phyloP scores from a whole-genome alignment of 2,797 vertebrate genomes.

The Dendrocincla tyrannina region DNA sequence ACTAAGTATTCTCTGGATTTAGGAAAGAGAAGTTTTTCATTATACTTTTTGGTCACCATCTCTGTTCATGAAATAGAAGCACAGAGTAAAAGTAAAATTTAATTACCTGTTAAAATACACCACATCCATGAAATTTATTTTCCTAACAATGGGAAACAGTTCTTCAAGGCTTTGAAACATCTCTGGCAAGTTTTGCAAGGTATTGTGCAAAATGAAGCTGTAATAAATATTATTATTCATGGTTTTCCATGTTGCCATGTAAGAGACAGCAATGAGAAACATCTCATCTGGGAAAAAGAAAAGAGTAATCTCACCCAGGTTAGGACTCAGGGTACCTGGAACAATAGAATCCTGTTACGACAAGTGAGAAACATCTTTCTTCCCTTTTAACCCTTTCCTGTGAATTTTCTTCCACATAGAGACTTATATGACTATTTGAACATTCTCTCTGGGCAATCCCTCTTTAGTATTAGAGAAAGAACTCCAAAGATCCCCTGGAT shows the following conservation, averaged over 20 bases:
- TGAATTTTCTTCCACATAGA: not conserved
- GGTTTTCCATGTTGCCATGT: not conserved
- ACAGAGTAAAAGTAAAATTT: not conserved
- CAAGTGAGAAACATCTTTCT: not conserved
- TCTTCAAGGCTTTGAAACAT: not conserved
- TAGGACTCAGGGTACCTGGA: not conserved
- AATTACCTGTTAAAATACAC: not conserved
- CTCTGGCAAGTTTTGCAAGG: not conserved
- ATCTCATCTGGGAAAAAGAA: not conserved
- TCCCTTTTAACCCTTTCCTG: not conserved
- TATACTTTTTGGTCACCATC: not conserved
- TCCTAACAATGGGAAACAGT: not conserved
- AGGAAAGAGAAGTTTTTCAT: not conserved
- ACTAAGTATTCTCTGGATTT: not conserved
- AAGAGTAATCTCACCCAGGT: not conserved
- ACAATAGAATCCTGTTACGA: not conserved
- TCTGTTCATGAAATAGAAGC: not conserved
- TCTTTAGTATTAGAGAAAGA: not conserved
- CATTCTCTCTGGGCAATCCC: not conserved
- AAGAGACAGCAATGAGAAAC: not conserved
- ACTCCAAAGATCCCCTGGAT: not conserved
- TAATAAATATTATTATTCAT: not conserved
- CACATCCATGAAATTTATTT: not conserved
- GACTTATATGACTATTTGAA: not conserved
- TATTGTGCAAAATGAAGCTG: not conserved